Evolutionary conservation across 92 coral and sea anemone species (phyloP), one percentile per base, ranked within the genome.

Genomic region (Nematostella vectensis): DNA sequence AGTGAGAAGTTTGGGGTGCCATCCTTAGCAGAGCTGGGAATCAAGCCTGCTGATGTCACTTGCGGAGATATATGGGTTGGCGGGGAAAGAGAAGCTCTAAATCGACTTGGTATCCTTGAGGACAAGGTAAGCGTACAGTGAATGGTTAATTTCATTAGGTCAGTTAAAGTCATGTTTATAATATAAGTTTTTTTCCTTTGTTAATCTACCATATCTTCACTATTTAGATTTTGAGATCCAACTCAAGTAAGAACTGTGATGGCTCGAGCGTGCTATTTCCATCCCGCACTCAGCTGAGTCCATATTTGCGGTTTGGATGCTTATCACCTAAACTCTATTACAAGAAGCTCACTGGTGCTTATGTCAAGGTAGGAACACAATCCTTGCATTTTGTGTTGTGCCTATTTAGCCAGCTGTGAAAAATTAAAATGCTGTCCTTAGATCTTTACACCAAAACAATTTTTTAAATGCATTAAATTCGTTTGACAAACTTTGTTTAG

Each of bases 231-330:
- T 31, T 48, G 59, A 25, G 38, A 2, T 52, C 57, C 13, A 51
- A 21, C 38, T 37, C 26, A 23, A 58, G n/a, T 36, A 13, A 13
- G 6, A 63, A 51, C 25, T 47, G 27, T 26, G 69, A 63, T 16
- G 51, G 33, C 36, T 22, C 59, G 22, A 27, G 54, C 17, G 59
- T 68, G 3, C 55, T 83, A 18, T 20, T 47, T 16, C 87, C 94
- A 50, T 78, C 94, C 12, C 64, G 73, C 24, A 79, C 87, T 40
- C 88, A 81, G 61, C 63, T 89, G 42, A 89, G 96, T 62, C 89
- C 94, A 12, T 89, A 89, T 58, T 71, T 89, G n/a, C 63, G 89
- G 65, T 85, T 80, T 61, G 96, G 96, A 37, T 89, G 96, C 63
- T 52, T 89, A 15, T 89, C 96, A 1, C 85, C 88, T 15, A 68